These are phyloP conservation scores for Galerucella calmariensis DNA, from an alignment of 2,888 invertebrate genomes.

Conservation along the genomic window DNA sequence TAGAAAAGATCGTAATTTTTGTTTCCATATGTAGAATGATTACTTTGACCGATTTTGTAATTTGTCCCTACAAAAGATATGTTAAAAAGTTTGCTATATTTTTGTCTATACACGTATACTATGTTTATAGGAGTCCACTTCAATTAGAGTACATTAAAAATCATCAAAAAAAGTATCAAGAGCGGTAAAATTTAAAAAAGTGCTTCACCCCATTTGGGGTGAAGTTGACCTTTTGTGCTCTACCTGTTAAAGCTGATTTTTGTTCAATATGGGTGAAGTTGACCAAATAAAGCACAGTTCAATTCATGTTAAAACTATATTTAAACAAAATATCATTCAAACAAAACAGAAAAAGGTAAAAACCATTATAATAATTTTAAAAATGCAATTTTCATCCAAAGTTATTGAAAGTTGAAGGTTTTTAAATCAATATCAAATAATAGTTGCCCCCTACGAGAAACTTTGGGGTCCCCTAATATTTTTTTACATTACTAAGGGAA, in stretches of 20 bases:
- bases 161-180: neutral
- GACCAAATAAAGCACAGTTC: neutral
- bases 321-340: neutral
- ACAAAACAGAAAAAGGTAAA: neutral
- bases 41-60: no score
- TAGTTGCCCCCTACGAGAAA: neutral
- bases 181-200: neutral
- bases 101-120: no score
- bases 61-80: no score
- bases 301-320: neutral
- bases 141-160: no score
- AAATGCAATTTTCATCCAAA: neutral
- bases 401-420: neutral
- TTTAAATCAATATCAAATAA: neutral
- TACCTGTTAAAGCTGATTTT: neutral
- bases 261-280: neutral
- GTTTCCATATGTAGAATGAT: no score
- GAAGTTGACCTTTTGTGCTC: neutral
- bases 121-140: no score
- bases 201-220: slow-evolving; percentile 4
- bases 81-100: no score
- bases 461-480: neutral
- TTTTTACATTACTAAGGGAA: neutral
- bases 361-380: neutral
- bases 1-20: no score